These are phyloP conservation scores for Drosophila neotestacea DNA, from an alignment of 2,888 invertebrate genomes.

Conservation along the genomic window DNA sequence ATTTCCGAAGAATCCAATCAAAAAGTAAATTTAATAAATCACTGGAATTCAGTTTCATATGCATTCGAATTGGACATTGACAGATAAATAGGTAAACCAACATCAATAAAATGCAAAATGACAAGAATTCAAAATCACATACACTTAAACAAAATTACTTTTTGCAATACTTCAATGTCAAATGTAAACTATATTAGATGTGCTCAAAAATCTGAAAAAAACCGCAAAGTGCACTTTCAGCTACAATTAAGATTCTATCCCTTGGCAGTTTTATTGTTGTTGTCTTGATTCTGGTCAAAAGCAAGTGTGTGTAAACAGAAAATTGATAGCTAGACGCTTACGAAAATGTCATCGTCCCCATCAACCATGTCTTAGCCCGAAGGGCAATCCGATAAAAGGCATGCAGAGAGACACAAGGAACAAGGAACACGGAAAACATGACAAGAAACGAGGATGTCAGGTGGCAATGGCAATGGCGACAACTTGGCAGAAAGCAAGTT, in stretches of 20 bases:
- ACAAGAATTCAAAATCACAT: background rate
- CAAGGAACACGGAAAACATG: background rate
- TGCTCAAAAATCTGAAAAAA: background rate
- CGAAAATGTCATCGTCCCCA: constrained; percentile 9
- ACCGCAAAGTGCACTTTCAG: background rate
- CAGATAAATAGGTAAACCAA: too few relatives aligned
- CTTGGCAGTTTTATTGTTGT: constrained; percentile 1
- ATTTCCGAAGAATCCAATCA: too few relatives aligned
- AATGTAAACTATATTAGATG: background rate
- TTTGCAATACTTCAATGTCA: background rate
- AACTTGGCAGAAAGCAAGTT: constrained; percentile 18
- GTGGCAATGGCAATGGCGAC: constrained; percentile 2
- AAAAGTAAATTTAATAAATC: too few relatives aligned
- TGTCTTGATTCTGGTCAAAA: background rate
- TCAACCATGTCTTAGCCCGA: background rate
- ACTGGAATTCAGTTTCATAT: too few relatives aligned
- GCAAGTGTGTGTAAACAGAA: background rate
- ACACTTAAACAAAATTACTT: background rate
- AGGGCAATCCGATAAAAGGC: constrained; percentile 16
- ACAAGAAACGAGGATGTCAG: constrained; percentile 23
- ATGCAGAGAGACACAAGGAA: background rate
- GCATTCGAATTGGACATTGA: too few relatives aligned
- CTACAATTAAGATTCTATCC: background rate
- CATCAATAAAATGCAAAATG: too few relatives aligned
- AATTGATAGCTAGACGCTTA: constrained; percentile 12